These are phyloP conservation scores for Tachypleus tridentatus DNA, from an alignment of 1,140 invertebrate genomes.

Conservation along the genomic window DNA sequence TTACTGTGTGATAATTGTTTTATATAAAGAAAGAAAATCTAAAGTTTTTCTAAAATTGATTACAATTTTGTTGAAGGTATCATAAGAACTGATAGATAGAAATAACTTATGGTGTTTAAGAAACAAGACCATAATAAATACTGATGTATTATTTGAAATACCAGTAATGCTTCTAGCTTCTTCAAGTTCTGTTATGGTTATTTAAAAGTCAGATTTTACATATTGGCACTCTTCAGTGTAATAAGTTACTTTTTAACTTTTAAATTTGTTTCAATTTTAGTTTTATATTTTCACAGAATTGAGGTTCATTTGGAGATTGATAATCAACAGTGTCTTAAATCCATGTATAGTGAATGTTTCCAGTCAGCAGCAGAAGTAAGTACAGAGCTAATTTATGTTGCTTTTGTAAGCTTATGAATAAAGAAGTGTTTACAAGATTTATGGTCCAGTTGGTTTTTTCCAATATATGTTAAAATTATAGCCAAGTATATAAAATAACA, in stretches of 20 bases:
- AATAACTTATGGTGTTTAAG: conserved; percentile 8
- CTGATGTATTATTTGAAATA: background rate
- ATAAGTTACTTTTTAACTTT: conserved; percentile 4
- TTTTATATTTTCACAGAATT: conserved; percentile 38
- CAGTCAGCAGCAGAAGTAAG: conserved; percentile 14
- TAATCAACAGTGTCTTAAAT: conserved; percentile 66
- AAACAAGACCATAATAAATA: background rate
- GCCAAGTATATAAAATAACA: no score
- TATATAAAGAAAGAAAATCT: no score
- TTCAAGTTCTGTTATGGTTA: background rate
- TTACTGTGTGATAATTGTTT: no score
- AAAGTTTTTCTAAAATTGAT: no score
- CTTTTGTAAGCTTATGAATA: background rate
- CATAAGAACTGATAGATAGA: conserved; percentile 3
- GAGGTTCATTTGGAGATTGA: conserved; percentile 84
- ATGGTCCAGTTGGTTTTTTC: no score
- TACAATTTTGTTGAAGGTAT: background rate
- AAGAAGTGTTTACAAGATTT: background rate
- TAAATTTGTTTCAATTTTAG: conserved; percentile 3
- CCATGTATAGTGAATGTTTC: conserved; percentile 54
- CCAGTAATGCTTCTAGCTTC: background rate
- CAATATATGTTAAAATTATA: no score
- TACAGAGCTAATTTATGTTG: background rate
- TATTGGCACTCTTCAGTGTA: background rate
- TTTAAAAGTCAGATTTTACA: background rate